Evolutionary conservation across 64 coral and sea anemone genomes (phyloP).

Genomic region (Platygyra sinensis): DNA sequence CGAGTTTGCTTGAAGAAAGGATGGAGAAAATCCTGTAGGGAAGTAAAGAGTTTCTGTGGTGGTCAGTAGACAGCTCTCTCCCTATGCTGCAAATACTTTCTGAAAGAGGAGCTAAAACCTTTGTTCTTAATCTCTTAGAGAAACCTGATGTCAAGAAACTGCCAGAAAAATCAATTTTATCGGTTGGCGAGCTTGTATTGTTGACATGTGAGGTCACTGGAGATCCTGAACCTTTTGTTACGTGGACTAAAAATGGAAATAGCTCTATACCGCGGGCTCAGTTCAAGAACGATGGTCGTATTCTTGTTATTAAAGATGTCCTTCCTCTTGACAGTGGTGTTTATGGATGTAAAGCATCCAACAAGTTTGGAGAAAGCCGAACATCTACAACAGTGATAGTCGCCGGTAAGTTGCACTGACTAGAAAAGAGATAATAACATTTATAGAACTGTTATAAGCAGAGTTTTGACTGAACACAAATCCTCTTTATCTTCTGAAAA

Average conservation of each 20-base stretch:
- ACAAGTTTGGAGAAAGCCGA: slow-evolving; percentile 7
- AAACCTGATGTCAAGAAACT: not conserved
- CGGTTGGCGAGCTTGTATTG: not conserved
- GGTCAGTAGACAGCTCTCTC: too few relatives aligned
- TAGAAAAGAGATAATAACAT: too few relatives aligned
- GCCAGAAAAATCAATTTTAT: not conserved
- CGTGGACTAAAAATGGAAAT: not conserved
- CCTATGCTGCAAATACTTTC: too few relatives aligned
- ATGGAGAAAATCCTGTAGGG: too few relatives aligned
- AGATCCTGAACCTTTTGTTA: not conserved
- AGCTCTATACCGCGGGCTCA: not conserved
- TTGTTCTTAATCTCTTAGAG: not conserved
- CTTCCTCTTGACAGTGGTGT: not conserved
- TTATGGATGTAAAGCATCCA: not conserved
- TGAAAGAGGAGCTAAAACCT: not conserved
- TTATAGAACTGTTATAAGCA: too few relatives aligned
- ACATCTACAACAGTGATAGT: not conserved
- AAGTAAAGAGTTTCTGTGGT: too few relatives aligned
- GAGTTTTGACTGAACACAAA: too few relatives aligned
- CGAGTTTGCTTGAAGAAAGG: too few relatives aligned
- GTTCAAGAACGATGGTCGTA: not conserved
- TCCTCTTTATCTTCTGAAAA: too few relatives aligned
- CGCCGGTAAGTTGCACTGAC: not conserved
- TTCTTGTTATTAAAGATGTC: not conserved
- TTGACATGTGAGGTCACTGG: not conserved